Conservation (phyloP, 2,113 vertebrate genomes). For the Chionodraco myersi region DNA sequence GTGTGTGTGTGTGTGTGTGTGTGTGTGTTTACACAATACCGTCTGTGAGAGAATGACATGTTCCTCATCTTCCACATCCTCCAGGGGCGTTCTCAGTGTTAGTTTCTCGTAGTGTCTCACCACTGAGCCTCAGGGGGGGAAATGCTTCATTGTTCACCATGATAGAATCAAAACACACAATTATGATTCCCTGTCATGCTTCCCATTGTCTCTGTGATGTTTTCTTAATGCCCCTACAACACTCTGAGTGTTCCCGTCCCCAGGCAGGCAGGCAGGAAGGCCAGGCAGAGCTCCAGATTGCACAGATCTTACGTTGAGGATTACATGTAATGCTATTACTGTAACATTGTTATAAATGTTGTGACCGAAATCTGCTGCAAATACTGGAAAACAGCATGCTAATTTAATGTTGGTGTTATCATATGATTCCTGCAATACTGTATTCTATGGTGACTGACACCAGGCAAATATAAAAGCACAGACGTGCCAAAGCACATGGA, state of each 20-base stretch:
- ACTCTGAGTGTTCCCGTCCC: neutral
- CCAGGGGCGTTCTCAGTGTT: conserved; percentile 39
- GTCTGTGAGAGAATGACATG: conserved; percentile 16
- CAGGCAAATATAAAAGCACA: too few species aligned
- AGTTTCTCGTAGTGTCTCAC: conserved; percentile 45
- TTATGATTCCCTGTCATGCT: conserved; percentile 57
- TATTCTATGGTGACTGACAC: neutral
- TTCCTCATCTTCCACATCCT: conserved; percentile 44
- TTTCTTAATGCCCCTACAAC: conserved; percentile 44
- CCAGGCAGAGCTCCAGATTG: conserved; percentile 22
- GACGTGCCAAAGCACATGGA: too few species aligned
- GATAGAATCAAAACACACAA: conserved; percentile 63
- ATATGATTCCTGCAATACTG: neutral
- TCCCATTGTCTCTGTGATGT: conserved; percentile 56
- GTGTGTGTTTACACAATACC: neutral
- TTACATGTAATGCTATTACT: conserved; percentile 28
- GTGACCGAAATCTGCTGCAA: conserved; percentile 11
- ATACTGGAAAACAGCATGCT: conserved; percentile 1
- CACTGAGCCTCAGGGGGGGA: conserved; percentile 30
- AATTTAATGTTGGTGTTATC: conserved; percentile 19
- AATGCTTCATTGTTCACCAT: conserved; percentile 54
- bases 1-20: neutral
- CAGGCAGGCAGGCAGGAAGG: conserved; percentile 22
- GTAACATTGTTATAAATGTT: conserved; percentile 22
- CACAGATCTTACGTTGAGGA: neutral